Percentiles rank a stretch among this genome's conserved stretches.
Conservation (phyloP, 2,113 vertebrate species). For the Ramphastos sulfuratus region DNA sequence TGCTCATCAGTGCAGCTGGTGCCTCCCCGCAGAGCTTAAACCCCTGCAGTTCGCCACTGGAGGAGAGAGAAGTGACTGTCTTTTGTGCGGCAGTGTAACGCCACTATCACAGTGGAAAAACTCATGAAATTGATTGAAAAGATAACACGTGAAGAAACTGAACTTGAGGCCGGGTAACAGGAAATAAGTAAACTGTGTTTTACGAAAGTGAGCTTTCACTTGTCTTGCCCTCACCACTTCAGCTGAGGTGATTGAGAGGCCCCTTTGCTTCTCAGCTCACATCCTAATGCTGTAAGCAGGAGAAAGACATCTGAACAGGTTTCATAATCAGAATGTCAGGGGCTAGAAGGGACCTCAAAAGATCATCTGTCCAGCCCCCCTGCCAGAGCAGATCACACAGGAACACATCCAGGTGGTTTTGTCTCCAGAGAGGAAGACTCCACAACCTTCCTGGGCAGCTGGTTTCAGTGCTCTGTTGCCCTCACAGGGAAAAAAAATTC, state of each 20-base stretch:
- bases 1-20: rapidly evolving
- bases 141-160: not conserved
- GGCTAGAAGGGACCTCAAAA: too few species aligned
- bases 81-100: not conserved
- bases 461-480: too few species aligned
- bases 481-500: too few species aligned
- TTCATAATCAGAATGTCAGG: not conserved
- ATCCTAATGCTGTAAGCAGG: rapidly evolving
- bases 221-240: not conserved
- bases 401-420: too few species aligned
- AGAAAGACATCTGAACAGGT: not conserved
- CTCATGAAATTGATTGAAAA: not conserved
- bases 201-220: not conserved
- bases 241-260: not conserved
- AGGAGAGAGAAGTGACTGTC: not conserved
- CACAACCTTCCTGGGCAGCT: too few species aligned
- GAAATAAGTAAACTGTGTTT: not conserved
- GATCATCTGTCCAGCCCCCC: too few species aligned
- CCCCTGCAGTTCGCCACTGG: not conserved
- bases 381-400: too few species aligned
- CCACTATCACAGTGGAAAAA: not conserved
- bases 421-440: too few species aligned
- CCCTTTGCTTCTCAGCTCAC: rapidly evolving
- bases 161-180: not conserved
- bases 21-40: not conserved